A percentile compares a stretch with the other conserved stretches of the same genome.
Evolutionary conservation across 2,113 vertebrate species (phyloP).

Genomic region (Tachycineta bicolor): DNA sequence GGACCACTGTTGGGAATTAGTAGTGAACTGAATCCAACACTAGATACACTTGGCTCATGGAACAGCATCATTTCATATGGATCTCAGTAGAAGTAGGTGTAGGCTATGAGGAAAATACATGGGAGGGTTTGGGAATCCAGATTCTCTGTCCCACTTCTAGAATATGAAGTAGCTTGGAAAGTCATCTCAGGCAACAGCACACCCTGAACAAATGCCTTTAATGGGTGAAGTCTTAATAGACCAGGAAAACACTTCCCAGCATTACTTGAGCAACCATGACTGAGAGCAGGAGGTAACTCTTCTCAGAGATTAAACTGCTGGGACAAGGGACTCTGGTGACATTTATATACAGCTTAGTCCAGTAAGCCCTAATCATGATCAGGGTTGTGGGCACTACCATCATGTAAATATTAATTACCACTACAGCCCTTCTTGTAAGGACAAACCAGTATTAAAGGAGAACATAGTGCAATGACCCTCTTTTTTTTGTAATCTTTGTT

Average conservation of each 20-base stretch:
- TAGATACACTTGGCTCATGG: background rate
- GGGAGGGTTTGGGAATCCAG: background rate
- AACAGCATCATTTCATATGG: background rate
- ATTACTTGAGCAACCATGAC: background rate
- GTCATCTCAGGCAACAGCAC: background rate
- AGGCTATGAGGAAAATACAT: background rate
- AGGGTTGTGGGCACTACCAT: background rate
- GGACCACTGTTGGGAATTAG: background rate
- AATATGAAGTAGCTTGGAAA: background rate
- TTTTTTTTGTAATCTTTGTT: background rate
- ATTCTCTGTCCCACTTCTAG: background rate
- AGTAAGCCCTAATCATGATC: background rate
- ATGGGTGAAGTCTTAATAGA: background rate
- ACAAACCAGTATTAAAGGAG: background rate
- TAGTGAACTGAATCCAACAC: background rate
- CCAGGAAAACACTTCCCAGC: background rate
- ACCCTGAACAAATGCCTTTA: background rate
- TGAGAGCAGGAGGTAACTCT: background rate
- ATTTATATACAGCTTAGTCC: constrained; percentile 24
- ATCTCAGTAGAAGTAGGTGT: background rate
- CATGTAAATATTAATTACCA: constrained; percentile 3
- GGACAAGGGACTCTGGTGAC: background rate
- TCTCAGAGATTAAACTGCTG: background rate
- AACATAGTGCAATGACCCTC: background rate
- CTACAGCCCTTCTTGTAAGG: background rate